These are phyloP conservation scores for Papilio machaon DNA, from an alignment of 1,140 invertebrate species.

Conservation along the genomic window DNA sequence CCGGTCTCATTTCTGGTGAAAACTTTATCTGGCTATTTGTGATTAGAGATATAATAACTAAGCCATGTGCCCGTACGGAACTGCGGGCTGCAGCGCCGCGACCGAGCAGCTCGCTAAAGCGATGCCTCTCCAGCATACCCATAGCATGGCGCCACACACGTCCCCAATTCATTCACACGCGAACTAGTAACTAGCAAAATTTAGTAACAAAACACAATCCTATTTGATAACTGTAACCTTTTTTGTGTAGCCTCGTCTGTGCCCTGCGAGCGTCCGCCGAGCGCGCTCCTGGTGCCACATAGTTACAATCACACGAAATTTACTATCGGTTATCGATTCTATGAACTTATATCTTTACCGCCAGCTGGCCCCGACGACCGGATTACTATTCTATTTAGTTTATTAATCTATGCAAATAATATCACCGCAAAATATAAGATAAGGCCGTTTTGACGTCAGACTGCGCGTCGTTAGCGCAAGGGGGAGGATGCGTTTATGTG, in stretches of 20 bases:
- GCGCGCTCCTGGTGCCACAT: background rate
- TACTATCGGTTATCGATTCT: background rate
- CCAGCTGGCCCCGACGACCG: background rate
- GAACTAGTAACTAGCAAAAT: no score
- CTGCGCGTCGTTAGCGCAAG: background rate
- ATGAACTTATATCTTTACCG: background rate
- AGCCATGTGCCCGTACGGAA: background rate
- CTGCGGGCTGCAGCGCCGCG: no score
- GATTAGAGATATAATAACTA: background rate
- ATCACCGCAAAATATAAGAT: background rate
- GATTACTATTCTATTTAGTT: background rate
- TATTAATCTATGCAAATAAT: background rate
- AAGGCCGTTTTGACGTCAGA: background rate
- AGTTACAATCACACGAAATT: background rate
- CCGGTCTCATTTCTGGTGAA: constrained; percentile 2
- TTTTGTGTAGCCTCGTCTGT: background rate
- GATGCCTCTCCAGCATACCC: no score
- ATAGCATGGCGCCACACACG: no score
- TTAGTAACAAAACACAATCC: no score
- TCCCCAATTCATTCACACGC: no score
- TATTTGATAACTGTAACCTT: no score
- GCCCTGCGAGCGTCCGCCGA: background rate
- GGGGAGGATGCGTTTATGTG: background rate
- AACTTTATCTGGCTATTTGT: background rate
- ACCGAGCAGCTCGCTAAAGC: no score